Evolutionary conservation across 2,797 vertebrate genomes (phyloP).

Genomic region (Heterohyrax brucei): DNA sequence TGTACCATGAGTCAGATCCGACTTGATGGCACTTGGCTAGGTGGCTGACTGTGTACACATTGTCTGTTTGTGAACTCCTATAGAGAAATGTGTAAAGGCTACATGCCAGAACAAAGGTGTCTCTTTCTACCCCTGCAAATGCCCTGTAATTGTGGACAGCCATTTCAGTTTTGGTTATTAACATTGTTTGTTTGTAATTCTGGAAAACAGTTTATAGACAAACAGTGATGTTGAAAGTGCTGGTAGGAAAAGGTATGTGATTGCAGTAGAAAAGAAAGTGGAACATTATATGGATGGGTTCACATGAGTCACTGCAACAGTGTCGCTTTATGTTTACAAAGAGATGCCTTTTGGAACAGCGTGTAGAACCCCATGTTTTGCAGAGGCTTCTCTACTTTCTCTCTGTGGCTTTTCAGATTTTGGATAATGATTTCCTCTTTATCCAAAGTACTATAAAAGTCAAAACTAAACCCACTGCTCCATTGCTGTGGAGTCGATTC

Average conservation of each 20-base stretch:
- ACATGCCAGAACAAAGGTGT: neutral
- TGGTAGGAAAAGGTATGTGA: neutral
- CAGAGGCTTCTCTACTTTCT: conserved; percentile 40
- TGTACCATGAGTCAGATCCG: no score
- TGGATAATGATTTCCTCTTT: conserved; percentile 35
- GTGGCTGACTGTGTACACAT: neutral
- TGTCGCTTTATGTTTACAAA: conserved; percentile 12
- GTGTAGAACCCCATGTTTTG: conserved; percentile 41
- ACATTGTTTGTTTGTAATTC: conserved; percentile 41
- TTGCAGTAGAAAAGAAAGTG: conserved; percentile 63
- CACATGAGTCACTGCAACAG: neutral
- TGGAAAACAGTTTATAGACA: neutral
- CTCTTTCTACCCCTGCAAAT: neutral
- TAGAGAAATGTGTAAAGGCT: neutral
- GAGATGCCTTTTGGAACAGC: conserved; percentile 44
- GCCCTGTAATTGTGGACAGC: neutral
- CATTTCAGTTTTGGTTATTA: conserved; percentile 56
- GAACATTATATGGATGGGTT: conserved; percentile 52
- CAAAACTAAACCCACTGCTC: no score
- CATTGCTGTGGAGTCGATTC: no score
- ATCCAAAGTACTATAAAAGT: conserved; percentile 3
- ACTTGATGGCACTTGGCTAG: no score
- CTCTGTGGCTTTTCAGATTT: conserved; percentile 37
- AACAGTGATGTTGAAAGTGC: neutral
- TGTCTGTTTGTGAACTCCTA: neutral